Evolutionary conservation across 2,888 invertebrate species (phyloP), one percentile per base, ranked within the genome.

Genomic region (Smittia aterrima): DNA sequence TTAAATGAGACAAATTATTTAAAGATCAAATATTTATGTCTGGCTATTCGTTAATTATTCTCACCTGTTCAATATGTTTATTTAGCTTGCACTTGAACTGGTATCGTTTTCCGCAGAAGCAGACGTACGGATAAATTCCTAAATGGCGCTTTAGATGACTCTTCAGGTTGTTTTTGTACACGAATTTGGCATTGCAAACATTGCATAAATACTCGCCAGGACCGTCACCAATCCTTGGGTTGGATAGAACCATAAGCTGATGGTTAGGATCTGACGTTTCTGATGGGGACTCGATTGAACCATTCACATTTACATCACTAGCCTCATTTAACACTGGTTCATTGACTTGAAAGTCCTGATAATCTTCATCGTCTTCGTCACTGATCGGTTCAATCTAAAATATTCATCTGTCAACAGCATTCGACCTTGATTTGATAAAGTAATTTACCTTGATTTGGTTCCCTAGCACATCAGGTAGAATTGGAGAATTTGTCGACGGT

Each of bases 401-500:
- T 32, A 32, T 32, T 32, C 32, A 32, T 32, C 32, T 3, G 3
- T 32, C 32, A 3, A 32, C 32, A 3, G 32, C 32, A 32, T 6
- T 32, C 32, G 32, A n/a, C n/a, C n/a, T n/a, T n/a, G n/a, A n/a
- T n/a, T n/a, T n/a, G n/a, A n/a, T n/a, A n/a, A n/a, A n/a, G n/a
- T n/a, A n/a, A n/a, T n/a, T n/a, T n/a, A n/a, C n/a, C 32, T 70
- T 70, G 1, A 70, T 70, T 70, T 70, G 70, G 54, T 70, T 70
- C 18, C 53, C 22, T 54, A 70, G 20, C 27, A 54, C 16, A 11
- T 70, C 70, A 20, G 70, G 70, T 32, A 54, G 11, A 11, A 70
- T 68, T 7, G 68, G 53, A 6, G 38, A 24, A 22, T 67, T 40
- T 13, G 41, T 40, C 13, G 53, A 16, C 25, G 41, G 47, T 27